Conservation (phyloP, 2,797 vertebrate genomes). For the Acipenser transmontanus region DNA sequence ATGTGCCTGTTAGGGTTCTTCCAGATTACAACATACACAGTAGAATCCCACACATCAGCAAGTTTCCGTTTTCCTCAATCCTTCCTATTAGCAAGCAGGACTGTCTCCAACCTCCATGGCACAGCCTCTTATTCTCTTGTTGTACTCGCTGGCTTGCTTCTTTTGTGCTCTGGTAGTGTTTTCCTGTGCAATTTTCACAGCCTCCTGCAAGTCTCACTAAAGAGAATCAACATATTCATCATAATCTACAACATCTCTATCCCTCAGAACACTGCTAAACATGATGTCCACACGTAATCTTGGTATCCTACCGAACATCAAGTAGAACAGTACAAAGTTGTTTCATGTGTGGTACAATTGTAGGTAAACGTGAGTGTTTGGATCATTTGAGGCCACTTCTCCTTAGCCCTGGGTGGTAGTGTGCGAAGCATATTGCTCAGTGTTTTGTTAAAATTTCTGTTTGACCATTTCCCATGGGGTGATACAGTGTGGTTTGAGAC, state of each 20-base stretch:
- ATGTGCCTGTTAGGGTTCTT: constrained; percentile 3
- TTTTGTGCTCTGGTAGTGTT: background rate
- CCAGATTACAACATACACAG: background rate
- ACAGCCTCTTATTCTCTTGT: constrained; percentile 4
- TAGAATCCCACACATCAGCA: constrained; percentile 1
- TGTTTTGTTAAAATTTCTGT: too few relatives aligned
- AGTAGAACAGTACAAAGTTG: background rate
- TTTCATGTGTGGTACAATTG: background rate
- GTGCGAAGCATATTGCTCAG: too few relatives aligned
- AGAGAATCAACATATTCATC: background rate
- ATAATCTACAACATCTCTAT: too few relatives aligned
- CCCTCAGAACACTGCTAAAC: too few relatives aligned
- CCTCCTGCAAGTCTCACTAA: background rate
- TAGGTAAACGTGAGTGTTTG: constrained; percentile 3
- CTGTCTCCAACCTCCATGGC: background rate
- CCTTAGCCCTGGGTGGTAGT: background rate
- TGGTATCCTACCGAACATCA: constrained; percentile 5
- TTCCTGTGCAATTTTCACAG: background rate
- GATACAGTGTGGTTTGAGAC: too few relatives aligned
- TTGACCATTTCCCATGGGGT: too few relatives aligned
- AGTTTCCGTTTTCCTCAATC: background rate
- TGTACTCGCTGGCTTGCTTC: background rate
- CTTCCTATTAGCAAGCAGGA: background rate
- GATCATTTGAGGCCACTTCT: constrained; percentile 5
- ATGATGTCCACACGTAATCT: background rate